These are phyloP conservation scores for Psettodes erumei DNA, from an alignment of 2,113 vertebrate genomes.

Conservation along the genomic window DNA sequence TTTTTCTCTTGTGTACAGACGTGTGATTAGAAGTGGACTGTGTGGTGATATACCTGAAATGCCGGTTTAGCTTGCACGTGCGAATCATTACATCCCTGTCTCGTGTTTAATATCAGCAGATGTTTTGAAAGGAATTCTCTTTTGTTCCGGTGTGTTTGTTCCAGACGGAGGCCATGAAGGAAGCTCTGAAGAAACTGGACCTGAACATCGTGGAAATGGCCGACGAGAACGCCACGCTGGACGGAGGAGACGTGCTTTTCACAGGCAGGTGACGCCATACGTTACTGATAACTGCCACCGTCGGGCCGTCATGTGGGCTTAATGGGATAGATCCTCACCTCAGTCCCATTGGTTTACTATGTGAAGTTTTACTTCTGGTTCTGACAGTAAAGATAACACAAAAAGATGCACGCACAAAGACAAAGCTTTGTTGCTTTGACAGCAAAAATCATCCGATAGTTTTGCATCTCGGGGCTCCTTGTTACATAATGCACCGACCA, in stretches of 20 bases:
- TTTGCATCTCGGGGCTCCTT: background rate
- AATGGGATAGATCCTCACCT: too few relatives aligned
- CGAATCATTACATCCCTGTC: constrained; percentile 4
- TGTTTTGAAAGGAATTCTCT: constrained; percentile 48
- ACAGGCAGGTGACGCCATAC: constrained; percentile 86
- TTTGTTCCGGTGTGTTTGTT: constrained; percentile 61
- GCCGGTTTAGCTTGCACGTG: constrained; percentile 15
- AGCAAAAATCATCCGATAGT: background rate
- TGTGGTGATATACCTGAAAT: constrained; percentile 26
- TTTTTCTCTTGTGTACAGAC: constrained; percentile 41
- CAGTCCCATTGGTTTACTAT: too few relatives aligned
- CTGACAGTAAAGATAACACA: too few relatives aligned
- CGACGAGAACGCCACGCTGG: constrained; percentile 93
- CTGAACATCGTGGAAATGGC: constrained; percentile 95
- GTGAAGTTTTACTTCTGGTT: too few relatives aligned
- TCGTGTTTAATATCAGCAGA: constrained; percentile 47
- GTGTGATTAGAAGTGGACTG: constrained; percentile 43
- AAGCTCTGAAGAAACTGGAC: constrained; percentile 86
- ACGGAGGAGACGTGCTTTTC: constrained; percentile 97
- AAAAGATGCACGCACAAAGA: too few relatives aligned
- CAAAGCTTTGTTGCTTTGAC: too few relatives aligned
- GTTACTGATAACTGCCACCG: too few relatives aligned
- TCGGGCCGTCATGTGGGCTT: too few relatives aligned
- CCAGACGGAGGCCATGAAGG: constrained; percentile 90
- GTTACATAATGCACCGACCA: background rate